Conservation (phyloP, 2,113 vertebrate species). For the Phylloscopus whistleri region DNA sequence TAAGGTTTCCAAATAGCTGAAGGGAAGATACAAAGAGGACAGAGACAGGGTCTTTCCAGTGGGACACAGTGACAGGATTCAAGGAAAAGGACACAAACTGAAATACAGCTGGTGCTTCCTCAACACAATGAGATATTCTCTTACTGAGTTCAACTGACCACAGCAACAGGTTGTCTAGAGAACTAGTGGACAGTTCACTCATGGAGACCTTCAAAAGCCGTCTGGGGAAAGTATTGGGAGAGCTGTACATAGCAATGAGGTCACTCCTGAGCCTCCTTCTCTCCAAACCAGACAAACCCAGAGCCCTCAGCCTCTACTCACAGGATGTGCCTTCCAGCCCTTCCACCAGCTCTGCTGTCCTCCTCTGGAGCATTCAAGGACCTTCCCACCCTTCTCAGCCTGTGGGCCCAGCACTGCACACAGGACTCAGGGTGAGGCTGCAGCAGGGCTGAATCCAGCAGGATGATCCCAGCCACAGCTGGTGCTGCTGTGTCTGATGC, state of each 20-base stretch:
- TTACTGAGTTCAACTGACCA: not conserved
- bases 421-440: too few relatives aligned
- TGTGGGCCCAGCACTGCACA: too few relatives aligned
- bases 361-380: too few relatives aligned
- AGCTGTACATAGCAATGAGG: not conserved
- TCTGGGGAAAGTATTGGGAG: not conserved
- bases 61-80: too few relatives aligned
- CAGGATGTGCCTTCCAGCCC: too few relatives aligned
- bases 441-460: too few relatives aligned
- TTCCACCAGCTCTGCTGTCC: too few relatives aligned
- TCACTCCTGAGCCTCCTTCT: not conserved
- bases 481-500: too few relatives aligned
- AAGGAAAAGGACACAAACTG: not conserved
- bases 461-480: too few relatives aligned
- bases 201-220: not conserved
- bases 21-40: not conserved
- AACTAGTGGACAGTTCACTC: not conserved
- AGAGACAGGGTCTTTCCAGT: not conserved
- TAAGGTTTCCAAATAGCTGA: not conserved
- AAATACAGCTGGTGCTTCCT: not conserved
- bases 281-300: not conserved
- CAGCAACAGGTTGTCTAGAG: not conserved
- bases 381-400: too few relatives aligned
- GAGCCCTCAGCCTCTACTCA: too few relatives aligned
- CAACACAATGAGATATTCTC: not conserved